Conservation (phyloP, 2,888 invertebrate genomes). For the Mesorhabditis sp. region DNA sequence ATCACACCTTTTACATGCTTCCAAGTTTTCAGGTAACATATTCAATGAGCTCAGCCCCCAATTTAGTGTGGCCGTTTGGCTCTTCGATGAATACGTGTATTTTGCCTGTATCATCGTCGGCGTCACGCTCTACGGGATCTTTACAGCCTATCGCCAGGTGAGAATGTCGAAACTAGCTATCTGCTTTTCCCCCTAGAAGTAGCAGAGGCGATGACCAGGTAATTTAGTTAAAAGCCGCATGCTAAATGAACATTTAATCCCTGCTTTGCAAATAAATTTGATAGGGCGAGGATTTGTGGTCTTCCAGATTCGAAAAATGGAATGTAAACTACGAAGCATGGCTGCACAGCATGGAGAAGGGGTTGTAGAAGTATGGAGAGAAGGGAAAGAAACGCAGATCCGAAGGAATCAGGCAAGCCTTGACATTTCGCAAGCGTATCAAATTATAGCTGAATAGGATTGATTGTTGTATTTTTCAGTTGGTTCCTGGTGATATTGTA, state of each 20-base stretch:
- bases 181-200: background rate
- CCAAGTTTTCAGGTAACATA: conserved; percentile 60
- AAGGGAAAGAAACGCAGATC: background rate
- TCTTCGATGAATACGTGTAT: conserved; percentile 77
- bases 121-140: conserved; percentile 75
- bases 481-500: conserved; percentile 68
- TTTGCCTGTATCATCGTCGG: conserved; percentile 80
- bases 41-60: background rate
- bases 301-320: background rate
- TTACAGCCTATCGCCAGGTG: conserved; percentile 52
- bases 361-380: conserved; percentile 64
- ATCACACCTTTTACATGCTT: conserved; percentile 64
- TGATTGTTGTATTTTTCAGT: conserved; percentile 31
- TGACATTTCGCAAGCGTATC: too few species aligned
- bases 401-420: background rate
- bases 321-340: conserved; percentile 63
- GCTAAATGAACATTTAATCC: too few species aligned
- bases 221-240: background rate
- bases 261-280: too few species aligned
- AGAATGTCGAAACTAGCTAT: conserved; percentile 65
- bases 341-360: conserved; percentile 72
- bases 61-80: conserved; percentile 70
- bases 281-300: too few species aligned
- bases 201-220: background rate
- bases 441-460: too few species aligned